phyloP scores from a whole-genome alignment of 2,888 invertebrate species.

The Adineta ricciae region DNA sequence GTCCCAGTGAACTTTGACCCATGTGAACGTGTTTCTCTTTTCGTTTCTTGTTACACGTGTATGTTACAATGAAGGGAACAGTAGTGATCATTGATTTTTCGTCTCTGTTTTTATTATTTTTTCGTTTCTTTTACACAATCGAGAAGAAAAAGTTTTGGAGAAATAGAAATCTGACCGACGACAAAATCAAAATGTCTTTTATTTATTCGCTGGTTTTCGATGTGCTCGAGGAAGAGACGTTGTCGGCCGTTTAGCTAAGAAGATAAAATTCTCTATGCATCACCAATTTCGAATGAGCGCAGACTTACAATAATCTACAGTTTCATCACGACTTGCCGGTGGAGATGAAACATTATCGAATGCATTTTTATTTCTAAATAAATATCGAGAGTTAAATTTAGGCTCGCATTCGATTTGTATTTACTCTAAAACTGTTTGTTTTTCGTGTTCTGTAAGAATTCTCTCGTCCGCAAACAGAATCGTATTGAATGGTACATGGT shows the following conservation, averaged over 20 bases:
- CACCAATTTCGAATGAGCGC: not conserved
- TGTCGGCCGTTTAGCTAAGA: slow-evolving; percentile 6
- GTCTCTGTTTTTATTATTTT: not conserved
- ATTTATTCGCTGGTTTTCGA: not conserved
- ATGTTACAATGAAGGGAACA: not conserved
- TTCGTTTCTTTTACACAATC: not conserved
- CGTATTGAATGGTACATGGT: not conserved
- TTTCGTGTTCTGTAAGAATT: slow-evolving; percentile 7
- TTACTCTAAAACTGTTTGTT: slow-evolving; percentile 7
- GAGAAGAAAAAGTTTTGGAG: not conserved
- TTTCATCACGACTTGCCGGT: not conserved
- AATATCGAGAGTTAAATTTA: too few species aligned
- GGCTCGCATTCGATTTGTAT: not conserved
- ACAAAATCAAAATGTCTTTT: not conserved
- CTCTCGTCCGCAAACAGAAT: not conserved
- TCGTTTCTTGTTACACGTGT: not conserved
- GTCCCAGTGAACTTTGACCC: not conserved
- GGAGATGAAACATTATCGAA: not conserved
- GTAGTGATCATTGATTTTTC: not conserved
- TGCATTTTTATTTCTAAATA: not conserved
- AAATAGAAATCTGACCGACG: slow-evolving; percentile 10
- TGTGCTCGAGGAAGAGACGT: not conserved
- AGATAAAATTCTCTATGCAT: not conserved
- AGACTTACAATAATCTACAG: not conserved
- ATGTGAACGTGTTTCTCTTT: not conserved